phyloP scores from a whole-genome alignment of 2,113 vertebrate genomes.

The Taxidea taxus region DNA sequence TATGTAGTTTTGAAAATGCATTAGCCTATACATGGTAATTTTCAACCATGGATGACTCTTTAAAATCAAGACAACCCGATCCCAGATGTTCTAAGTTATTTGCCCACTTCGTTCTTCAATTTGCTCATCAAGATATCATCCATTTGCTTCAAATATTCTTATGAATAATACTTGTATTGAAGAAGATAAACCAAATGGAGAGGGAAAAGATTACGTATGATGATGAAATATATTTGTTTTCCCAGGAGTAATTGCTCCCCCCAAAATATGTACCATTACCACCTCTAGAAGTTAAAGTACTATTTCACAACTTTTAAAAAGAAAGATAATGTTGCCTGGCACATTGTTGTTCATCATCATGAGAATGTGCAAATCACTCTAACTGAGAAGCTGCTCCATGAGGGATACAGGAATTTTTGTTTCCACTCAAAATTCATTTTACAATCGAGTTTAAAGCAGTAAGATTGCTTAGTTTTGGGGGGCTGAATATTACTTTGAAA shows the following conservation, averaged over 20 bases:
- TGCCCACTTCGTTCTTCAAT: background rate
- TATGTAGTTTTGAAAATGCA: background rate
- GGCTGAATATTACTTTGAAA: background rate
- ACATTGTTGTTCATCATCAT: background rate
- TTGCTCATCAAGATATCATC: background rate
- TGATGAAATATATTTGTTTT: background rate
- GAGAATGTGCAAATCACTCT: background rate
- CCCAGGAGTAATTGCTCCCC: background rate
- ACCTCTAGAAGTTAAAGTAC: background rate
- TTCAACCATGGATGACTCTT: background rate
- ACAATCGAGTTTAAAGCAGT: conserved; percentile 1
- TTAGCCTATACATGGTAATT: background rate
- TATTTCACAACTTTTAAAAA: conserved; percentile 2
- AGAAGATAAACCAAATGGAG: background rate
- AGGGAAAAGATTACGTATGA: background rate
- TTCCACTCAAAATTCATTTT: conserved; percentile 5
- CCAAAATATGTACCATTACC: background rate
- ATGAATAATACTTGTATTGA: background rate
- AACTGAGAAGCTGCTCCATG: background rate
- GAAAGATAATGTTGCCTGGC: background rate
- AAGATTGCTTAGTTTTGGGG: background rate
- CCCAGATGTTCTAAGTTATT: background rate
- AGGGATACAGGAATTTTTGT: background rate
- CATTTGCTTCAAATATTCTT: background rate
- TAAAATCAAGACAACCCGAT: background rate